A percentile compares a stretch with the other conserved stretches of the same genome.
Conservation (phyloP, 2,113 vertebrate genomes). For the Rana temporaria region DNA sequence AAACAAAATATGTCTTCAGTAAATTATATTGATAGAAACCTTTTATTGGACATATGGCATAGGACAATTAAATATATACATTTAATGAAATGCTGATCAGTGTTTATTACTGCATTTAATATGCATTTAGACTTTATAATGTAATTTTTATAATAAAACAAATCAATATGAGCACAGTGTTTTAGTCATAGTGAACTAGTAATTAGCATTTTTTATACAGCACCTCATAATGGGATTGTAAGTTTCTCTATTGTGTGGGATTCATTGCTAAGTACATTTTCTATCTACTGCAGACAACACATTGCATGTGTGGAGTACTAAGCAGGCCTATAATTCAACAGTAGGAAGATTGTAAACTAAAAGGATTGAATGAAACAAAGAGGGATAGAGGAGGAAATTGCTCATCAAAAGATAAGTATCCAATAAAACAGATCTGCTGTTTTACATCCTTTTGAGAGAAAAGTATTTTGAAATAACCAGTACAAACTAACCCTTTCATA, state of each 20-base stretch:
- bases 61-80: background rate
- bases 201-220: constrained; percentile 35
- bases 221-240: constrained; percentile 43
- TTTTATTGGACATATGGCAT: background rate
- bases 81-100: background rate
- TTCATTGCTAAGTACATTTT: constrained; percentile 52
- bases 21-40: too few relatives aligned
- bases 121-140: constrained; percentile 26
- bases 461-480: background rate
- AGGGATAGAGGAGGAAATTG: constrained; percentile 7
- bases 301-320: constrained; percentile 28
- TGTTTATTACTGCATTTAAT: constrained; percentile 33
- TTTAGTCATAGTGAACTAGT: constrained; percentile 2
- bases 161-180: background rate
- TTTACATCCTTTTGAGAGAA: constrained; percentile 3
- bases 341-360: constrained; percentile 3
- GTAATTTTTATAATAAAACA: background rate
- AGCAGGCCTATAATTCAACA: constrained; percentile 34
- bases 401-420: constrained; percentile 5
- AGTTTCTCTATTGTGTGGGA: background rate
- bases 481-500: too few relatives aligned
- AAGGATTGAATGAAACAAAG: background rate
- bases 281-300: constrained; percentile 7
- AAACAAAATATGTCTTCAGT: too few relatives aligned
- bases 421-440: background rate